Evolutionary conservation across 2,888 invertebrate genomes (phyloP), one percentile per base, ranked within the genome.

Genomic region (Orchestes rusci): DNA sequence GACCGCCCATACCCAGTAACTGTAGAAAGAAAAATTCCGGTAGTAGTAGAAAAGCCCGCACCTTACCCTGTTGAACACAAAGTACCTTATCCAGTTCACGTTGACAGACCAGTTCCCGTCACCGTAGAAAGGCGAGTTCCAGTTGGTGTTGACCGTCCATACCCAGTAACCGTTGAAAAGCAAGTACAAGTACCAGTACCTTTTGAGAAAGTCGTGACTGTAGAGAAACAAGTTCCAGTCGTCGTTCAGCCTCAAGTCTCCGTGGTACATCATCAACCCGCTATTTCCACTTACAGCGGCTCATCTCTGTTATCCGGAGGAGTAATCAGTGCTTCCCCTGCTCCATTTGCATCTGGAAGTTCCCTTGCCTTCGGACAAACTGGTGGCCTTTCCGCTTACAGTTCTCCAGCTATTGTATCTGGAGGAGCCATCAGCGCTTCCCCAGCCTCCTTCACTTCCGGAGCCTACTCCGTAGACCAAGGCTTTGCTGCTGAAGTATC

Each of bases 31-130:
- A 41, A 37, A 28, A 42, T 46, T 10, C 37, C 42, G 13, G 28
- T 28, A 16, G n/a, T n/a, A n/a, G n/a, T n/a, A n/a, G n/a, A n/a
- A n/a, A n/a, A n/a, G n/a, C 45, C 38, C 23, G 42, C 42, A 18
- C 49, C 49, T 8, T 45, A 45, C 36, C 32, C 49, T 12, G 50
- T 50, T 7, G 50, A 50, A 18, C 34, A 23, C 23, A 50, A 43
- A 39, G 46, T 50, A 2, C 50, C 50, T 17, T 50, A 50, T 33
- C 34, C 50, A 4, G 50, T 50, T 2, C 50, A 39, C 18, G 46
- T 50, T 1, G 50, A 50, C 18, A 45, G 50, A 33, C 50, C 50
- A 39, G 45, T 46, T 7, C 37, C 45, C 1, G 50, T 50, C 1
- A 17, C 50, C 19, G 50, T 50, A n/a, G 46, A 39, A 16, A 46